phyloP scores from a whole-genome alignment of 2,797 vertebrate species.

The Phrynocephalus vlangalii region DNA sequence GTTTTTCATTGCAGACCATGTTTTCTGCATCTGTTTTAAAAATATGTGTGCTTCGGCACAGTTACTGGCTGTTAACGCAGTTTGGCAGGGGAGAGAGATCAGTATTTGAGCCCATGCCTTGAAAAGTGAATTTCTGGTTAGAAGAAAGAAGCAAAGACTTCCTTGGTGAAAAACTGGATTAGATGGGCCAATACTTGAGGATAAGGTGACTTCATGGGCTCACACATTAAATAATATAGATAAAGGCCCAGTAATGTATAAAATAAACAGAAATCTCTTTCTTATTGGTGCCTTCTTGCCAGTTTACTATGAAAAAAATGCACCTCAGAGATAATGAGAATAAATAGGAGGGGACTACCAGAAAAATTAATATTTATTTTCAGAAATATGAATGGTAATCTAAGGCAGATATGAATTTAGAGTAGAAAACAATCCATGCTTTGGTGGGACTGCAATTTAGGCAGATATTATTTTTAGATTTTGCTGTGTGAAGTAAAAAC shows the following conservation, averaged over 20 bases:
- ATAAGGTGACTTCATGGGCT: background rate
- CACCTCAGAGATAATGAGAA: background rate
- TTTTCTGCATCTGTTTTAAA: background rate
- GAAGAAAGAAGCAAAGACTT: background rate
- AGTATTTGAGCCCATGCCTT: background rate
- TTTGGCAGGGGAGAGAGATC: background rate
- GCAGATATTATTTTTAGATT: slow-evolving; percentile 49
- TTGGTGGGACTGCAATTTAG: slow-evolving; percentile 35
- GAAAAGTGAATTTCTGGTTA: background rate
- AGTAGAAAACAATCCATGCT: slow-evolving; percentile 52
- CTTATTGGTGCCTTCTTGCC: background rate
- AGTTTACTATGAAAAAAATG: slow-evolving; percentile 5
- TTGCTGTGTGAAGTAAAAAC: slow-evolving; percentile 58
- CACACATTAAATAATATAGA: slow-evolving; percentile 5
- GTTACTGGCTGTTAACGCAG: slow-evolving; percentile 1
- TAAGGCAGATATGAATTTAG: slow-evolving; percentile 53
- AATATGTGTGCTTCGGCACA: background rate
- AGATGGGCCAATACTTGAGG: background rate
- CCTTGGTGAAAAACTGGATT: too few species aligned
- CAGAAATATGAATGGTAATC: slow-evolving; percentile 44
- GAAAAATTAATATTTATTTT: slow-evolving; percentile 55
- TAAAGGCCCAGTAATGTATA: background rate
- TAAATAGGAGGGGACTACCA: slow-evolving; percentile 36
- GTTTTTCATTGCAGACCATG: background rate
- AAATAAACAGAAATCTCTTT: slow-evolving; percentile 29